Conservation (phyloP, 2,888 invertebrate genomes). For the Oligia latruncula region DNA sequence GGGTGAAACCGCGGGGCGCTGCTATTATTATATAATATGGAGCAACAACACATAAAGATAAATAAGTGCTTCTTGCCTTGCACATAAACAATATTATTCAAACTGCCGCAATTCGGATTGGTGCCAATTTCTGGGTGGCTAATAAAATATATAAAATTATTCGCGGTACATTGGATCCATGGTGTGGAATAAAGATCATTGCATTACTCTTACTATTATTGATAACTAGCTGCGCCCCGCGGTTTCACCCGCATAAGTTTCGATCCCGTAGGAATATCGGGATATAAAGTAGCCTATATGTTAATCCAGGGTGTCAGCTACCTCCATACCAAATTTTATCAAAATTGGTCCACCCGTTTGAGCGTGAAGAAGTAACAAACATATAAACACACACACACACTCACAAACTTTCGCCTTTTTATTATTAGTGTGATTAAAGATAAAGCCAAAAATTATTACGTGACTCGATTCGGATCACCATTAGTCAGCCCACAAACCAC, state of each 20-base stretch:
- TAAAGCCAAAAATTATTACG: slow-evolving; percentile 35
- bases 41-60: slow-evolving; percentile 8
- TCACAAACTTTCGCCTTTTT: too few relatives aligned
- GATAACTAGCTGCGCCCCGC: not conserved
- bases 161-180: not conserved
- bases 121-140: slow-evolving; percentile 13
- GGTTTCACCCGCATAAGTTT: not conserved
- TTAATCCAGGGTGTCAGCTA: too few relatives aligned
- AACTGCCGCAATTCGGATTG: slow-evolving; percentile 20
- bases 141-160: slow-evolving; percentile 5
- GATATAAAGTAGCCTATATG: too few relatives aligned
- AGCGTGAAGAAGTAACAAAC: too few relatives aligned
- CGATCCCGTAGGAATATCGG: not conserved
- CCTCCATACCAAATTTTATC: too few relatives aligned
- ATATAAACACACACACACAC: too few relatives aligned
- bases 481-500: slow-evolving; percentile 42
- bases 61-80: not conserved
- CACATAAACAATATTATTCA: slow-evolving; percentile 13
- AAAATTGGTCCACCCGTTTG: too few relatives aligned
- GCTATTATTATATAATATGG: slow-evolving; percentile 1
- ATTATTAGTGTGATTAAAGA: not conserved
- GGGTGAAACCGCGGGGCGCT: too few relatives aligned
- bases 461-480: slow-evolving; percentile 23
- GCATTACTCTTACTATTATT: not conserved
- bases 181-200: not conserved